Percentiles rank a stretch among this genome's conserved stretches.
phyloP scores from a whole-genome alignment of 2,797 vertebrate genomes.

The Sparus aurata region DNA sequence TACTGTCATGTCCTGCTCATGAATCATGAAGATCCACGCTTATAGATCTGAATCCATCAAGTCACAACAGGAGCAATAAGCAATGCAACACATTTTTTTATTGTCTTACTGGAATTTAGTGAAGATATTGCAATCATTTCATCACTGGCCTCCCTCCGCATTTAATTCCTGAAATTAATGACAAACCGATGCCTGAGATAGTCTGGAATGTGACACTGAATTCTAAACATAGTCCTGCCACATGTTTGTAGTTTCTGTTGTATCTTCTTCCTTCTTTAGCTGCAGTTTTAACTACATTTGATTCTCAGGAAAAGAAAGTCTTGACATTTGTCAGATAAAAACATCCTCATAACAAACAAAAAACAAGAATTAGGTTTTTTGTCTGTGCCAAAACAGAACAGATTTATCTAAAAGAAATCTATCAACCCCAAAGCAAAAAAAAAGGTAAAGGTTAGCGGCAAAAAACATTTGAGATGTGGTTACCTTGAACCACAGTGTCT shows the following conservation, averaged over 20 bases:
- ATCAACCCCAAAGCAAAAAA: too few relatives aligned
- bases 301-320: slow-evolving; percentile 28
- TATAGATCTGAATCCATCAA: too few relatives aligned
- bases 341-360: background rate
- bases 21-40: background rate
- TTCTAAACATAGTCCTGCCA: background rate
- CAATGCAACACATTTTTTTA: background rate
- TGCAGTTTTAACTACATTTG: background rate
- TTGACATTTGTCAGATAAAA: background rate
- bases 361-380: background rate
- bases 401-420: background rate
- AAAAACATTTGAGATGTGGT: background rate
- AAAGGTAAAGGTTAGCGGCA: too few relatives aligned
- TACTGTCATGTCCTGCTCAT: background rate
- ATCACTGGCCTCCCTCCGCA: background rate
- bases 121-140: background rate
- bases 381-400: accelerated
- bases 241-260: background rate
- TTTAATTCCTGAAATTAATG: background rate
- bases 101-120: background rate
- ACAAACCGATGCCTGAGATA: too few relatives aligned
- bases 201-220: background rate
- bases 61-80: background rate
- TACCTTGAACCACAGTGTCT: background rate
- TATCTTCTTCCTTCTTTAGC: background rate